Conservation (phyloP, 2,888 invertebrate species). For the Laspeyria flexula region DNA sequence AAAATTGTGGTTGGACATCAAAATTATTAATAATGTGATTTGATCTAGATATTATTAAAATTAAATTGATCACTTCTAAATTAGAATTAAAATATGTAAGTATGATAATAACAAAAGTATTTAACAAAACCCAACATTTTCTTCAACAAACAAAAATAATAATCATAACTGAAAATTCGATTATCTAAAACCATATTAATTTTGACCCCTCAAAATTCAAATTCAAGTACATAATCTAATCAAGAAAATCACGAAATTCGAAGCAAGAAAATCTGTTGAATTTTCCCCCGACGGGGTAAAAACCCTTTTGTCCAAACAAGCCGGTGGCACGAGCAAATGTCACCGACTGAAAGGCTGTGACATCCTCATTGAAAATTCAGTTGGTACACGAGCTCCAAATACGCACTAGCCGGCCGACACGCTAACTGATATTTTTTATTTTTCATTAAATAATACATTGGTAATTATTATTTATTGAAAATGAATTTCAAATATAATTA, state of each 20-base stretch:
- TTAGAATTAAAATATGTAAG: not conserved
- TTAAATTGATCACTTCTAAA: too few species aligned
- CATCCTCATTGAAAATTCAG: constrained; percentile 78
- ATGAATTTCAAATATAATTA: too few species aligned
- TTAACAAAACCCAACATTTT: not conserved
- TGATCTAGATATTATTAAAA: too few species aligned
- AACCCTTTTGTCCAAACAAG: constrained; percentile 81
- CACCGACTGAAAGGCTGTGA: constrained; percentile 73
- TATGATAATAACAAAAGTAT: not conserved
- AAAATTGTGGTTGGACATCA: constrained; percentile 8
- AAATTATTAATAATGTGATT: too few species aligned
- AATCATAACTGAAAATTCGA: constrained; percentile 27
- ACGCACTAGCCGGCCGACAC: constrained; percentile 53
- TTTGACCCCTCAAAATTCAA: constrained; percentile 61
- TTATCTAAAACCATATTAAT: constrained; percentile 43
- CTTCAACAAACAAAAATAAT: constrained; percentile 12
- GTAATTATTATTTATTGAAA: too few species aligned
- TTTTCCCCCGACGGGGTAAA: constrained; percentile 61
- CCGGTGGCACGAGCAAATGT: constrained; percentile 73
- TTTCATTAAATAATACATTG: too few species aligned
- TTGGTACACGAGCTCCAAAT: constrained; percentile 40
- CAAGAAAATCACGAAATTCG: constrained; percentile 64
- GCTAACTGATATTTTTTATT: constrained; percentile 33
- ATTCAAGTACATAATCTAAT: constrained; percentile 66
- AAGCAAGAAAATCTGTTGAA: constrained; percentile 55